Conservation (phyloP, 2,113 vertebrate species). For the Thalassoma bifasciatum region DNA sequence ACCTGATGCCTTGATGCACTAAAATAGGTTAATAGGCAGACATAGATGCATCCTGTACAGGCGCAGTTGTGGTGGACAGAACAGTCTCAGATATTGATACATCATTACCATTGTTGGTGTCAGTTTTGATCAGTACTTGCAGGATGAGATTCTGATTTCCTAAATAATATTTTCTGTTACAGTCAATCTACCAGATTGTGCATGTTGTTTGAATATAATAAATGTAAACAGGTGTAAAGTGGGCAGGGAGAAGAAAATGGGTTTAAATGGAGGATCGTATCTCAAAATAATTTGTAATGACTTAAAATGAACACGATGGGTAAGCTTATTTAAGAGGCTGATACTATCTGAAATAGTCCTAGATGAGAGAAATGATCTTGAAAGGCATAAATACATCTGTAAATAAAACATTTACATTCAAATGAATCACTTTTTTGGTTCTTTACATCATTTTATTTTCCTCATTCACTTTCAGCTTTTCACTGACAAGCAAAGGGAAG, state of each 20-base stretch:
- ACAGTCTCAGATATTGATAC: no score
- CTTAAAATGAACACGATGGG: constrained; percentile 11
- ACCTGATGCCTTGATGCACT: no score
- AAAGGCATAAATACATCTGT: neutral
- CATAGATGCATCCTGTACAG: no score
- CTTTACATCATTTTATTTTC: neutral
- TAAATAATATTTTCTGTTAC: no score
- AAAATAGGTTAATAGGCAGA: no score
- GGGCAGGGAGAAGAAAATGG: constrained; percentile 3
- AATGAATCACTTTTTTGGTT: neutral
- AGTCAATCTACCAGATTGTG: no score
- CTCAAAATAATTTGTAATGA: constrained; percentile 1
- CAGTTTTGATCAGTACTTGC: no score
- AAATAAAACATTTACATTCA: neutral
- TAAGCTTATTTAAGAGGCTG: constrained; percentile 12
- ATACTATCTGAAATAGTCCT: neutral
- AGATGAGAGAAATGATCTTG: no score
- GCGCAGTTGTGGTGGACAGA: no score
- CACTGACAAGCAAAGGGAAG: constrained; percentile 25
- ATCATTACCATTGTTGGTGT: no score
- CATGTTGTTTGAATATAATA: no score
- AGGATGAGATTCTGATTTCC: no score
- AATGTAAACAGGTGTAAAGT: neutral
- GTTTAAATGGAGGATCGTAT: constrained; percentile 1
- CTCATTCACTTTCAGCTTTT: neutral